phyloP scores from a whole-genome alignment of 2,797 vertebrate genomes.

The Molossus molossus region DNA sequence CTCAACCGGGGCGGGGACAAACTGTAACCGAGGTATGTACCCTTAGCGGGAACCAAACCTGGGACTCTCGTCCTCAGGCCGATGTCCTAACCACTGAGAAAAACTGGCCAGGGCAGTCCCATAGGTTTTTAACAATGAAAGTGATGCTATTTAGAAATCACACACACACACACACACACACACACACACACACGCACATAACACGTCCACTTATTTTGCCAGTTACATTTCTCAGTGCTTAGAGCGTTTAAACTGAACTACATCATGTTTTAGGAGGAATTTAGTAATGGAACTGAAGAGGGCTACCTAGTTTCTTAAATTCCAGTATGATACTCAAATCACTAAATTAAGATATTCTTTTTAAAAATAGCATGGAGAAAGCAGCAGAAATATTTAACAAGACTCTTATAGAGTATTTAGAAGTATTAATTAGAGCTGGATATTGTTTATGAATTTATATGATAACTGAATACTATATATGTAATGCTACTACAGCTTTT shows the following conservation, averaged over 20 bases:
- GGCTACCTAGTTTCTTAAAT: not conserved
- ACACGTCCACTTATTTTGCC: not conserved
- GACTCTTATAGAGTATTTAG: not conserved
- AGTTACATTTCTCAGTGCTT: not conserved
- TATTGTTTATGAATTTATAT: conserved; percentile 42
- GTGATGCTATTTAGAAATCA: not conserved
- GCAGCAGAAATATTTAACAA: conserved; percentile 3
- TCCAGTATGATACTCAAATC: not conserved
- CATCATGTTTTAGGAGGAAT: not conserved
- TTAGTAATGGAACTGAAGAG: not conserved
- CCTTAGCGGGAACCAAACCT: too few species aligned
- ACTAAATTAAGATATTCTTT: not conserved
- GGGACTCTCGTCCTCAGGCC: too few species aligned
- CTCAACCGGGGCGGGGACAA: too few species aligned
- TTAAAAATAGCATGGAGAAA: not conserved
- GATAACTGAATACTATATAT: not conserved
- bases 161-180: not conserved
- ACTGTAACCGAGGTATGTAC: too few species aligned
- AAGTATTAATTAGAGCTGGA: conserved; percentile 37
- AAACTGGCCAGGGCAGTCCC: not conserved
- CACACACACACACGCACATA: not conserved
- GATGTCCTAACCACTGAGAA: too few species aligned
- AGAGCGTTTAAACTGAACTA: not conserved
- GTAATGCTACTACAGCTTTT: not conserved
- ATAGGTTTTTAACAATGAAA: not conserved